Evolutionary conservation across 2,797 vertebrate genomes (phyloP).

Genomic region (Pampus argenteus): DNA sequence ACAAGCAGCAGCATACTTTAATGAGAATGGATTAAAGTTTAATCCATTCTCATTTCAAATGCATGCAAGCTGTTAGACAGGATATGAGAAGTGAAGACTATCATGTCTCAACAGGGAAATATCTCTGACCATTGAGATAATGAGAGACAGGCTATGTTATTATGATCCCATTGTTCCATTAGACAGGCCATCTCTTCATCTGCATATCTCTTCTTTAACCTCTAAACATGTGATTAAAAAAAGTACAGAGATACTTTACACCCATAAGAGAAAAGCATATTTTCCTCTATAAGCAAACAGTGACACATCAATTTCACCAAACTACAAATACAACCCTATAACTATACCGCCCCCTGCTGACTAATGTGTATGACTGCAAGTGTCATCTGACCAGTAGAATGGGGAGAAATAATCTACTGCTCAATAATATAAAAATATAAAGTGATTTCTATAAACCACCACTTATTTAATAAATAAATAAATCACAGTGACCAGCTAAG

Average conservation of each 20-base stretch:
- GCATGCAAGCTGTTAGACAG: neutral
- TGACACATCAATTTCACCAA: neutral
- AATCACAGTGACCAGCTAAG: neutral
- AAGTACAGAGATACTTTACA: neutral
- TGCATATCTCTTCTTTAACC: neutral
- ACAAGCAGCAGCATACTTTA: too few species aligned
- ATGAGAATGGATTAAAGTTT: too few species aligned
- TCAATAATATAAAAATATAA: neutral
- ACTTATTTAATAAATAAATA: too few species aligned
- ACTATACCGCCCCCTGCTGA: conserved; percentile 60
- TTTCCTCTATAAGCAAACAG: conserved; percentile 8
- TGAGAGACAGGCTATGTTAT: neutral
- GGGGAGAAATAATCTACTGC: neutral
- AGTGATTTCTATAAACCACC: too few species aligned
- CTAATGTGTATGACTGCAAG: neutral
- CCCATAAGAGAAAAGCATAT: neutral
- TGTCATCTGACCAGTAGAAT: neutral
- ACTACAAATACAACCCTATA: neutral
- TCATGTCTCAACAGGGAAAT: conserved; percentile 31
- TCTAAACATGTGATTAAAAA: neutral
- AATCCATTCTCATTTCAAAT: conserved; percentile 17
- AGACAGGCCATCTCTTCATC: neutral
- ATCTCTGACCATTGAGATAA: conserved; percentile 23
- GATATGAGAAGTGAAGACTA: neutral
- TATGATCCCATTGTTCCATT: neutral